Evolutionary conservation across 1,140 invertebrate genomes (phyloP).

Genomic region (Saccostrea cuccullata): DNA sequence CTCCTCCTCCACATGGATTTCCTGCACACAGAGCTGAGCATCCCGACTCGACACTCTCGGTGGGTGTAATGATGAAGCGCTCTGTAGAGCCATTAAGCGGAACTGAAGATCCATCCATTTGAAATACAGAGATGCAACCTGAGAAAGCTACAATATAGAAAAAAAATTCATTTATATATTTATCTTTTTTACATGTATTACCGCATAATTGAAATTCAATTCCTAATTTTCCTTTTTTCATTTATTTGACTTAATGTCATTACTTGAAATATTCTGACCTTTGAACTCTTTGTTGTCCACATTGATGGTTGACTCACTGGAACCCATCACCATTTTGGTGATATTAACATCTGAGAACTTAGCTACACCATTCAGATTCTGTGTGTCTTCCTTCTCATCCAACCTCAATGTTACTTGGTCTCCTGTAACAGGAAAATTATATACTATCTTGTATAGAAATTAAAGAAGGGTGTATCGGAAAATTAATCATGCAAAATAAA

Average conservation of each 20-base stretch:
- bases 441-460: background rate
- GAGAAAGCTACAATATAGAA: slow-evolving; percentile 84
- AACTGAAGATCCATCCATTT: slow-evolving; percentile 92
- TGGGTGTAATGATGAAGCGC: slow-evolving; percentile 64
- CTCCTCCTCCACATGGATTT: slow-evolving; percentile 44
- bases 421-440: slow-evolving; percentile 28
- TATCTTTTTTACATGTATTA: background rate
- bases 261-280: background rate
- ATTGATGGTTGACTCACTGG: slow-evolving; percentile 29
- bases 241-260: background rate
- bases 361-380: slow-evolving; percentile 22
- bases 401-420: slow-evolving; percentile 23
- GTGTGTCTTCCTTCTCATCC: slow-evolving; percentile 8
- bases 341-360: slow-evolving; percentile 67
- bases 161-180: background rate
- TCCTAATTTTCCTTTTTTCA: background rate
- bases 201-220: background rate
- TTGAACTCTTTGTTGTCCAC: slow-evolving; percentile 28
- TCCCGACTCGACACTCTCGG: slow-evolving; percentile 58
- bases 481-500: background rate
- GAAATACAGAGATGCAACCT: slow-evolving; percentile 94
- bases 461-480: background rate
- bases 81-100: slow-evolving; percentile 88
- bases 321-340: slow-evolving; percentile 62
- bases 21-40: slow-evolving; percentile 66